A percentile compares a stretch with the other conserved stretches of the same genome.
phyloP scores from a whole-genome alignment of 2,113 vertebrate genomes.

The Gobiocypris rarus region DNA sequence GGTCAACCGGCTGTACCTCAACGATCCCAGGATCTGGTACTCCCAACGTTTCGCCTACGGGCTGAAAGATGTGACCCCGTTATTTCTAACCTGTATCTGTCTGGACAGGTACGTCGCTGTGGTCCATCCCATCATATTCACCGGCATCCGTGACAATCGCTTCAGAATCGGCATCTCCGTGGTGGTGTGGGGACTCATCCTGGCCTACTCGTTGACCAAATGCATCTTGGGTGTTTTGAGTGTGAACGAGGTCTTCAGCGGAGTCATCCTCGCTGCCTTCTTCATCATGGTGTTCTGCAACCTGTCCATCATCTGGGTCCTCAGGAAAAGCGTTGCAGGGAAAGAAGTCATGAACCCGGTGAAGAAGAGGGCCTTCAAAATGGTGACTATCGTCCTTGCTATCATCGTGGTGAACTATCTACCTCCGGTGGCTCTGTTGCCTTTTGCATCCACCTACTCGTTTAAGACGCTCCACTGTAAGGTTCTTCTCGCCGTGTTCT shows the following conservation, averaged over 20 bases:
- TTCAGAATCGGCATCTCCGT: constrained; percentile 61
- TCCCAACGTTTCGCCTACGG: constrained; percentile 71
- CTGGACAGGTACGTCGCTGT: constrained; percentile 77
- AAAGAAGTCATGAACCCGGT: constrained; percentile 76
- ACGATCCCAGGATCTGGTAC: constrained; percentile 63
- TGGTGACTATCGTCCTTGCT: constrained; percentile 70
- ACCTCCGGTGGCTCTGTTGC: constrained; percentile 72
- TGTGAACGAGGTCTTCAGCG: constrained; percentile 66
- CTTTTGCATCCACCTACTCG: constrained; percentile 68
- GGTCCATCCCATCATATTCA: constrained; percentile 73
- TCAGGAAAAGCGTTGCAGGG: constrained; percentile 70
- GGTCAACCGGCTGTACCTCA: constrained; percentile 68
- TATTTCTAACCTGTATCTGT: constrained; percentile 76
- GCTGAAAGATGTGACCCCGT: constrained; percentile 69
- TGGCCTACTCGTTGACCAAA: constrained; percentile 67
- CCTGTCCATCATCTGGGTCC: constrained; percentile 74
- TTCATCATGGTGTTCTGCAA: constrained; percentile 77
- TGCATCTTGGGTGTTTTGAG: constrained; percentile 58
- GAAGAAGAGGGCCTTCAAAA: constrained; percentile 76
- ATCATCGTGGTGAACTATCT: constrained; percentile 75
- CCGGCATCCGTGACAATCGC: constrained; percentile 65
- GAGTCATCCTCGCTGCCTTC: constrained; percentile 73
- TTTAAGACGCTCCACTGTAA: constrained; percentile 66
- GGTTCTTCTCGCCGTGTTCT: constrained; percentile 67
- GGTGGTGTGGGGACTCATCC: constrained; percentile 66